Percentiles rank a stretch among this genome's conserved stretches.
Evolutionary conservation across 2,113 vertebrate genomes (phyloP).

Genomic region (Xerus inauris): DNA sequence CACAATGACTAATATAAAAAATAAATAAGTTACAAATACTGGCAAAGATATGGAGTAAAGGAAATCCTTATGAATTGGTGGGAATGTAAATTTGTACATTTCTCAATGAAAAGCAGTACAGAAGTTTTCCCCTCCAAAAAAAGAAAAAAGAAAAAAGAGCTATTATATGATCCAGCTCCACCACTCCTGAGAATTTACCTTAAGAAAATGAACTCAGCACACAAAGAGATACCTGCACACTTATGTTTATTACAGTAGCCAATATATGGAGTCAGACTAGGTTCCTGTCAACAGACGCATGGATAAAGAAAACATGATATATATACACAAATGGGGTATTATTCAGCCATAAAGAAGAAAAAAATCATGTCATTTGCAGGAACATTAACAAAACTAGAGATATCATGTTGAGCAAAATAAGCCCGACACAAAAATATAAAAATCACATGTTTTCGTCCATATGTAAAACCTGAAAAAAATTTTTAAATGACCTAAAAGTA

Average conservation of each 20-base stretch:
- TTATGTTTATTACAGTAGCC: not conserved
- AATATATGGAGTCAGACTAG: not conserved
- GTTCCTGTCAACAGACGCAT: not conserved
- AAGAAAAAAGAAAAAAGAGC: not conserved
- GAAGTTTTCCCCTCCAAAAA: no score
- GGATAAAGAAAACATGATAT: not conserved
- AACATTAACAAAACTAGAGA: not conserved
- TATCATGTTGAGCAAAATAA: not conserved
- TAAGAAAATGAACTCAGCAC: not conserved
- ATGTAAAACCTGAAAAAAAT: not conserved
- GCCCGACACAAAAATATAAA: not conserved
- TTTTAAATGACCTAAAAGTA: not conserved
- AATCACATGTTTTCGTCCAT: not conserved
- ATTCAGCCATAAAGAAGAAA: not conserved
- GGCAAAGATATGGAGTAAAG: not conserved
- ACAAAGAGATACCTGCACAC: not conserved
- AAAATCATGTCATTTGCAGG: not conserved
- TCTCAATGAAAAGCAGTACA: no score
- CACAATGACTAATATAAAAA: not conserved
- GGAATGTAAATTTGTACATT: not conserved
- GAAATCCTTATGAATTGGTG: not conserved
- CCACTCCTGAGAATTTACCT: not conserved
- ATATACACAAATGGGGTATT: not conserved
- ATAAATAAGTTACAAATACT: not conserved
- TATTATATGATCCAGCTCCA: not conserved